Evolutionary conservation across 2,113 vertebrate genomes (phyloP).

Genomic region (Syngnathus floridae): DNA sequence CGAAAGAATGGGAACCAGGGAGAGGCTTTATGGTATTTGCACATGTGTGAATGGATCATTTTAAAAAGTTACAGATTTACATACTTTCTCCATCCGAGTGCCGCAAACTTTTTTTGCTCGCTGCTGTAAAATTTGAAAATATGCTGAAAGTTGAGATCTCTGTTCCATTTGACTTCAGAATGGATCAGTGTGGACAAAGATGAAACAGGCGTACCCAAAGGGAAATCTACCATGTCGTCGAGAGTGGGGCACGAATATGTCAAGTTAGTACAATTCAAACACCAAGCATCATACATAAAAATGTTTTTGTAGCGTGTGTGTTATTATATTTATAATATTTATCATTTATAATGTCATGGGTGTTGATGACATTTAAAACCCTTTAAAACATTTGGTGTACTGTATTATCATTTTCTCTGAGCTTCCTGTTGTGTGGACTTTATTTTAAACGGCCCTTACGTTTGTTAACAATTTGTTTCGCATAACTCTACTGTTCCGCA

Average conservation of each 20-base stretch:
- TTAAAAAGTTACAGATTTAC: background rate
- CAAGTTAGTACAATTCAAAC: constrained; percentile 65
- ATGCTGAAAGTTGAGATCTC: background rate
- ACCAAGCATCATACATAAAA: background rate
- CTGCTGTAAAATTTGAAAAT: background rate
- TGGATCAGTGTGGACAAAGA: constrained; percentile 97
- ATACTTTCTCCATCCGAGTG: background rate
- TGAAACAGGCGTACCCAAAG: constrained; percentile 79
- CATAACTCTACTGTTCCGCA: constrained; percentile 31
- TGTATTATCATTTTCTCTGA: background rate
- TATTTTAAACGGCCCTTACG: background rate
- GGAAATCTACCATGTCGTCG: constrained; percentile 67
- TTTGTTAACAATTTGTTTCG: background rate
- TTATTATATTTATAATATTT: background rate
- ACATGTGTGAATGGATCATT: background rate
- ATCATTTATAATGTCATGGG: background rate
- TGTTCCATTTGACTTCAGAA: constrained; percentile 65
- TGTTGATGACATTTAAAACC: background rate
- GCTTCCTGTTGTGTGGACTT: background rate
- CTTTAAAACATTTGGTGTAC: no score
- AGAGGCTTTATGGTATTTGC: constrained; percentile 86
- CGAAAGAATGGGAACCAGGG: constrained; percentile 88
- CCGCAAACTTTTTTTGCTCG: background rate
- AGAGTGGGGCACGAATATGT: constrained; percentile 77
- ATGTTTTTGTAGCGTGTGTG: background rate